Base-by-base conservation (phyloP, 2,113 vertebrate genomes). In the Sakesphorus luctuosus region DNA sequence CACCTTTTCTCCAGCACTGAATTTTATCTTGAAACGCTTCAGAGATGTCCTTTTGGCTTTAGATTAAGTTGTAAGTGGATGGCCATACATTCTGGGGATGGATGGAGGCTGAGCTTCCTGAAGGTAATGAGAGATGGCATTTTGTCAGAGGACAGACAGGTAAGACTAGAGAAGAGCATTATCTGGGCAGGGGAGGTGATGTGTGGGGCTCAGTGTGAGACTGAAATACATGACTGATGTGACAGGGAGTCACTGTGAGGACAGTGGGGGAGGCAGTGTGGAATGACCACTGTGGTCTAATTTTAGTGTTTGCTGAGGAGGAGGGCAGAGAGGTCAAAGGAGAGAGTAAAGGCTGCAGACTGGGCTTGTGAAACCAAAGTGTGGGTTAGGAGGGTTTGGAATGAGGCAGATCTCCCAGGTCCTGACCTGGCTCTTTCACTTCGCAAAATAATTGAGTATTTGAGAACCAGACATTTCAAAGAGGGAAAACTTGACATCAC, bases 281-380 rank as follows among this genome's bases (percentile, higher is more conserved):
- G 38, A 49, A 0, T 67, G 83, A 38, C 78, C 82, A 33, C 67
- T 43, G 67, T 17, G 56, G 38, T 53, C 93, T 93, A 93, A 92
- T 86, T 96, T 95, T 96, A 90, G 93, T 86, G 65, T 90, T 88
- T 86, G 82, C 82, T 66, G 67, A 87, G 71, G 67, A 87, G 74
- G 58, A 91, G 81, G 62, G 78, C 87, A 93, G 50, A 69, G 87
- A 80, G 91, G 87, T 94, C 78, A 88, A 28, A 80, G 75, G 47
- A 77, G 91, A 78, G 81, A 76, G 85, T 36, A 68, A 50, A 84
- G 73, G 50, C 74, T 87, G n/a, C 18, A 71, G n/a, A 12, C 15
- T 55, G 47, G 46, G 55, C 72, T 82, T 82, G 59, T 76, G 82
- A 69, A 85, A 83, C 72, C 47, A 31, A 52, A 47, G 29, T 53